phyloP scores from a whole-genome alignment of 2,888 invertebrate species.

The Nymphalis c-album region DNA sequence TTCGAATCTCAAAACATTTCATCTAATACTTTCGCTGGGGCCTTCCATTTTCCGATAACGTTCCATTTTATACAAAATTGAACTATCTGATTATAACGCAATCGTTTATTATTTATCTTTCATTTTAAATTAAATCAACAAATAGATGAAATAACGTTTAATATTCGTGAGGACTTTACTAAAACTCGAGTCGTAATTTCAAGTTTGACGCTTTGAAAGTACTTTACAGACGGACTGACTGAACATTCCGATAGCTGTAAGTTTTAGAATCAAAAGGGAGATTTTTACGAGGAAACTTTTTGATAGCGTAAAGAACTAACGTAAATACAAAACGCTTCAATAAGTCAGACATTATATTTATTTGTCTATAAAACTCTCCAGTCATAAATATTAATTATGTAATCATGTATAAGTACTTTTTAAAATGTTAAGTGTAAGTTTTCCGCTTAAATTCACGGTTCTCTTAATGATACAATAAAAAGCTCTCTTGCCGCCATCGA shows the following conservation, averaged over 20 bases:
- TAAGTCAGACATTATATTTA: slow-evolving; percentile 5
- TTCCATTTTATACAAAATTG: slow-evolving; percentile 38
- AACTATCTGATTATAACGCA: slow-evolving; percentile 16
- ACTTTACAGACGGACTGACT: slow-evolving; percentile 55
- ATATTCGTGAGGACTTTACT: slow-evolving; percentile 47
- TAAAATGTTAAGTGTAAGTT: no score
- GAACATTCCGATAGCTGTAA: slow-evolving; percentile 56
- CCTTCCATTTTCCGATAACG: slow-evolving; percentile 35
- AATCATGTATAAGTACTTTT: not conserved
- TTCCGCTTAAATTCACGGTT: no score
- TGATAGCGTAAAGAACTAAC: slow-evolving; percentile 18
- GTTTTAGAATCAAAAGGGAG: slow-evolving; percentile 56
- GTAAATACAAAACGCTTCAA: slow-evolving; percentile 19
- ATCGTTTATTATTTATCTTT: slow-evolving; percentile 42
- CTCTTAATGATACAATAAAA: no score
- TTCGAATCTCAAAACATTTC: slow-evolving; percentile 41
- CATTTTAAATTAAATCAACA: not conserved
- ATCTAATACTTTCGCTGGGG: slow-evolving; percentile 41
- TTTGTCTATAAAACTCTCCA: not conserved
- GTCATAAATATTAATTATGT: not conserved
- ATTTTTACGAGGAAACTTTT: slow-evolving; percentile 71
- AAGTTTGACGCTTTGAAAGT: slow-evolving; percentile 56
- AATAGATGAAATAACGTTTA: slow-evolving; percentile 50
- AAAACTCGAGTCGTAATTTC: slow-evolving; percentile 60
- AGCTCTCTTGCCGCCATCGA: no score